These are phyloP conservation scores for Gobius niger DNA, from an alignment of 2,113 vertebrate species.

Conservation along the genomic window DNA sequence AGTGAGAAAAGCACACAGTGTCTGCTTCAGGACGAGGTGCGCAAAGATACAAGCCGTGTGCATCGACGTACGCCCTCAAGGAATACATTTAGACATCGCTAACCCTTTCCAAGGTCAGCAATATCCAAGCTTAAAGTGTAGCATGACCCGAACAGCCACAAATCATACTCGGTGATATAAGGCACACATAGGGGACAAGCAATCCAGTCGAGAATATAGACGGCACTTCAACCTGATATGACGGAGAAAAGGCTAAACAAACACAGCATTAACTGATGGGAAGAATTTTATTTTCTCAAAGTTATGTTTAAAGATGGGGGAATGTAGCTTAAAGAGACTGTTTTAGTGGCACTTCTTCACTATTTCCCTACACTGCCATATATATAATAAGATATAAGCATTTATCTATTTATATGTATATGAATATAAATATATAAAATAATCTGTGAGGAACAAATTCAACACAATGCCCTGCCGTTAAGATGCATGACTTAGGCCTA, in stretches of 20 bases:
- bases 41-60: no score
- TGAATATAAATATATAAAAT: no score
- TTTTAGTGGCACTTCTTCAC: no score
- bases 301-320: background rate
- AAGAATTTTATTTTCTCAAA: constrained; percentile 16
- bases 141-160: constrained; percentile 46
- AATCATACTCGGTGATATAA: constrained; percentile 38
- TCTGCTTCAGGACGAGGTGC: background rate
- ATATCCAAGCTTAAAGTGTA: constrained; percentile 47
- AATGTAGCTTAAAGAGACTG: background rate
- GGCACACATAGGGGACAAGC: constrained; percentile 5
- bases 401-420: no score
- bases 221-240: constrained; percentile 39
- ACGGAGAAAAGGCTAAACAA: constrained; percentile 40
- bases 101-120: constrained; percentile 58
- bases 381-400: no score
- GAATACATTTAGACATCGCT: constrained; percentile 43
- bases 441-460: background rate
- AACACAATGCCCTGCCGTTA: background rate
- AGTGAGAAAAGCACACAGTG: constrained; percentile 1
- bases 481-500: background rate
- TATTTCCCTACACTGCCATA: no score
- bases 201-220: constrained; percentile 23
- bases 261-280: constrained; percentile 20
- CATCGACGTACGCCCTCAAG: background rate